Evolutionary conservation across 1,140 invertebrate genomes (phyloP).

Genomic region (Neodiprion lecontei): DNA sequence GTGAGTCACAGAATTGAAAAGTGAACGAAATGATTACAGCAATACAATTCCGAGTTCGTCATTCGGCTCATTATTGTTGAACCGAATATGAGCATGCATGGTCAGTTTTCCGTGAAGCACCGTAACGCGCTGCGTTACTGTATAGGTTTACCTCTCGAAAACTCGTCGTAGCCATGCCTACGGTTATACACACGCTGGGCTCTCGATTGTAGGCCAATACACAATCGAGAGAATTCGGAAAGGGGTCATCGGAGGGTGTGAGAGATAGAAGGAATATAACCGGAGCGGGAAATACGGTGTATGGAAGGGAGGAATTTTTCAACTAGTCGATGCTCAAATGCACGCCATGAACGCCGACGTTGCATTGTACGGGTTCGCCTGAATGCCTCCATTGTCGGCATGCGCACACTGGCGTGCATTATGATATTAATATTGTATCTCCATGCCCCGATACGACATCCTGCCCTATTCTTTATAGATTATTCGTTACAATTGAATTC

Average conservation of each 20-base stretch:
- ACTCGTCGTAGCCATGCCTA: too few relatives aligned
- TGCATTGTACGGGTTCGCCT: not conserved
- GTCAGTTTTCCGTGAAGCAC: too few relatives aligned
- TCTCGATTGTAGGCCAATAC: not conserved
- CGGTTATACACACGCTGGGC: too few relatives aligned
- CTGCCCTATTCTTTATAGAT: conserved; percentile 1
- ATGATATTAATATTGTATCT: conserved; percentile 8
- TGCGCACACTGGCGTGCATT: not conserved
- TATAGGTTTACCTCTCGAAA: too few relatives aligned
- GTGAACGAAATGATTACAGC: too few relatives aligned
- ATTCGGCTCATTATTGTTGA: too few relatives aligned
- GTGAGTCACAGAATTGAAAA: too few relatives aligned
- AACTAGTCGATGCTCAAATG: conserved; percentile 3
- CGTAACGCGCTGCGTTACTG: too few relatives aligned
- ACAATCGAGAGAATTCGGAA: not conserved
- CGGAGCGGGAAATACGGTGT: not conserved
- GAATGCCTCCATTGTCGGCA: not conserved
- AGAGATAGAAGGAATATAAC: too few relatives aligned
- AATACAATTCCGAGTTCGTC: too few relatives aligned
- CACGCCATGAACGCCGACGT: not conserved
- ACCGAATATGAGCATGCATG: too few relatives aligned
- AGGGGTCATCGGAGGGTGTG: not conserved
- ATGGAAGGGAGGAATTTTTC: not conserved
- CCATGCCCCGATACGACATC: not conserved
- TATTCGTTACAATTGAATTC: not conserved